Evolutionary conservation across 2,113 vertebrate genomes (phyloP).

Genomic region (Climacteris rufus): DNA sequence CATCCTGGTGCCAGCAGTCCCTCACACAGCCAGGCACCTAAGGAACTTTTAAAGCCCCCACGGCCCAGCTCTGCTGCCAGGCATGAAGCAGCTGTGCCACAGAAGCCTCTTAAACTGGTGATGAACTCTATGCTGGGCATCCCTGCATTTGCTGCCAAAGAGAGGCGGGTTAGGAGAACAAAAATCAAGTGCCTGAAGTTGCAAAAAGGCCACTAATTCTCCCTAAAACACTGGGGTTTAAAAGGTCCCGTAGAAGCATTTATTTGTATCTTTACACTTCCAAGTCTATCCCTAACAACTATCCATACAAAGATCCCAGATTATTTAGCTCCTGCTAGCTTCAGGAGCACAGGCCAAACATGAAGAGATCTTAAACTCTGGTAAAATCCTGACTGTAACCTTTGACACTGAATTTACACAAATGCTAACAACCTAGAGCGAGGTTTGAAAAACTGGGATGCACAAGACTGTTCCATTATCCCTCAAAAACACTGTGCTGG

Average conservation of each 20-base stretch:
- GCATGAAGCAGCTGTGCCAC: neutral
- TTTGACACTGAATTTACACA: neutral
- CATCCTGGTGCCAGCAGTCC: fast-evolving
- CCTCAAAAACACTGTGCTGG: neutral
- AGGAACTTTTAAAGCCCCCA: neutral
- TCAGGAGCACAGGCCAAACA: neutral
- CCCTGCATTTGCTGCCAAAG: neutral
- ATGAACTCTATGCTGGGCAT: too few species aligned
- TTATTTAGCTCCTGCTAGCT: neutral
- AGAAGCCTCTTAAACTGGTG: neutral
- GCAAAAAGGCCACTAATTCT: neutral
- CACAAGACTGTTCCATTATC: neutral
- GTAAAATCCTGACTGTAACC: neutral
- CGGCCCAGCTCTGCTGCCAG: neutral
- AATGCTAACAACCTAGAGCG: neutral
- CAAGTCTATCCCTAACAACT: neutral
- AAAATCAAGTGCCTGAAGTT: neutral
- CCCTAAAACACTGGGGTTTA: neutral
- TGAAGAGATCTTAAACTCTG: neutral
- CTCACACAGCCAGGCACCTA: fast-evolving
- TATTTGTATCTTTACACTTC: neutral
- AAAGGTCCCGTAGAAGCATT: neutral
- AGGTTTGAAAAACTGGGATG: neutral
- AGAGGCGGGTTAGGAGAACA: neutral
- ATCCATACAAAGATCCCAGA: fast-evolving